These are phyloP conservation scores for Emydocephalus ijimae DNA, from an alignment of 2,113 vertebrate species.

Conservation along the genomic window DNA sequence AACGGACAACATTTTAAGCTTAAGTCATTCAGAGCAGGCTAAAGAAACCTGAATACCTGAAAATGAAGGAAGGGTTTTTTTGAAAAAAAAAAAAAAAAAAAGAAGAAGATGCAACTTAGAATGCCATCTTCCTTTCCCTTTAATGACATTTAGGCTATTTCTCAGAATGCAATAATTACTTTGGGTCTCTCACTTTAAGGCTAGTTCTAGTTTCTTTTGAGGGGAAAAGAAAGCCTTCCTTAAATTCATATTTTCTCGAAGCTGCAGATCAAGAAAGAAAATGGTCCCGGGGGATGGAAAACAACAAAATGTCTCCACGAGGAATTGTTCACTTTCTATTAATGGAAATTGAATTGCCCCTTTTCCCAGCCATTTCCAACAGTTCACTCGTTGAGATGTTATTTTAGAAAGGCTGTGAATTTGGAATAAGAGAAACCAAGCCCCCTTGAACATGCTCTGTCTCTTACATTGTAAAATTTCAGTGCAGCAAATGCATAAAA, in stretches of 20 bases:
- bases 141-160: background rate
- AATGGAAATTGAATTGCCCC: background rate
- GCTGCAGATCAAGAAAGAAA: conserved; percentile 6
- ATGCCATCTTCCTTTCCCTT: background rate
- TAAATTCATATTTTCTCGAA: conserved; percentile 11
- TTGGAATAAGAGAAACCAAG: conserved; percentile 2
- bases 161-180: background rate
- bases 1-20: background rate
- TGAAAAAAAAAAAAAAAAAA: too few species aligned
- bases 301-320: background rate
- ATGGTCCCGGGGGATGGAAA: background rate
- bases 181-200: background rate
- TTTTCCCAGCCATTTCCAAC: background rate
- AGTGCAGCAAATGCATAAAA: background rate
- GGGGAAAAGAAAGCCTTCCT: background rate
- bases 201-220: background rate
- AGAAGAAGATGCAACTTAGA: background rate
- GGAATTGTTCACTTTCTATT: conserved; percentile 11
- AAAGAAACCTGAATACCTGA: background rate
- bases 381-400: background rate
- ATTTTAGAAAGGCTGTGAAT: background rate
- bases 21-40: too few species aligned
- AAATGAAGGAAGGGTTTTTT: background rate
- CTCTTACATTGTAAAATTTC: background rate
- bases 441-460: background rate